Base-by-base conservation (phyloP, 2,888 invertebrate species). In the Cantharis rufa region DNA sequence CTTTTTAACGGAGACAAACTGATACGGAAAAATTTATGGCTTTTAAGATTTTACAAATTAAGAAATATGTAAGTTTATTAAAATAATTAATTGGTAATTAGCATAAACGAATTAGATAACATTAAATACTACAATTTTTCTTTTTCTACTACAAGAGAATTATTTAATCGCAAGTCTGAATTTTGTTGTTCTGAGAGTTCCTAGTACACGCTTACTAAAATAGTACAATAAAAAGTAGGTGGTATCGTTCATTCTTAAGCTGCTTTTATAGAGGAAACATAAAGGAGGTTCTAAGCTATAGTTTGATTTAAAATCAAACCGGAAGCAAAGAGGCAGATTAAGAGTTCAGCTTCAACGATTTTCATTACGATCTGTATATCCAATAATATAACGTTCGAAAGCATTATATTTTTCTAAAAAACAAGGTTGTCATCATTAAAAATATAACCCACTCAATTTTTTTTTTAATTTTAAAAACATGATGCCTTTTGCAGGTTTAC, bases 1-100 rank as follows among this genome's bases (percentile, higher is more conserved):
- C 71, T 71, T 71, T 71, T 71, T 63, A 71, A 27, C 71, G 28
- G 63, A 15, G 27, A 62, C n/a, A n/a, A 27, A 63, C 62, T 28
- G 27, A 61, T 27, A 16, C 24, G 28, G 27, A 71, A 28, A 71
- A 63, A 28, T 63, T 28, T 16, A 71, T 28, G 28, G 15, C 4
- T 7, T 48, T n/a, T n/a, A 48, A 48, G n/a, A 48, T 48, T n/a
- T 48, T 32, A 32, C 5, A 4, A 32, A 32, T n/a, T 24, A 24
- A 24, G 9, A 24, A 24, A 9, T 9, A 9, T 9, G 9, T 24
- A 9, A 9, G 9, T 5, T 9, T 24, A 24, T 24, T 24, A 21
- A 21, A 1, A 21, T 21, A 21, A 21, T 21, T 21, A 18, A 18
- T 18, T 18, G 3, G 0, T 18, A 24, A 24, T 24, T 24, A 24